phyloP scores from a whole-genome alignment of 2,113 vertebrate species.

The Oxygymnocypris stewartii region DNA sequence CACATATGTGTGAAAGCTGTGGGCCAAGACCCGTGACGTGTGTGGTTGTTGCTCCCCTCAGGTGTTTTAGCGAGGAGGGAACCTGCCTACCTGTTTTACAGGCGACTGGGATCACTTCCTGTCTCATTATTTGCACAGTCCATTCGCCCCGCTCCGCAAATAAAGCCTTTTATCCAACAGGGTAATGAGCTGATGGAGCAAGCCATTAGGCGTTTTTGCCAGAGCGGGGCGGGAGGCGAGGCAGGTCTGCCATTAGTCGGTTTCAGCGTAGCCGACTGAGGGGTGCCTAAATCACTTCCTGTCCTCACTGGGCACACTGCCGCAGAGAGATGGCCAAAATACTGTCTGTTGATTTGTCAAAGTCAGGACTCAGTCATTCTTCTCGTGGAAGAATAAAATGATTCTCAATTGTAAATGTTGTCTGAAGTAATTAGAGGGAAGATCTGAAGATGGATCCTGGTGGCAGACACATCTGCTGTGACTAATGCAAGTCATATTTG shows the following conservation, averaged over 20 bases:
- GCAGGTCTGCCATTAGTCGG: constrained; percentile 62
- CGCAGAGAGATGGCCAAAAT: constrained; percentile 45
- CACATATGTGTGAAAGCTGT: constrained; percentile 42
- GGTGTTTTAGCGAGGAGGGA: constrained; percentile 33
- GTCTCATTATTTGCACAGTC: constrained; percentile 65
- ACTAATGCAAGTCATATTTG: constrained; percentile 48
- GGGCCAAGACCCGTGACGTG: background rate
- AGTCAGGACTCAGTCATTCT: constrained; percentile 21
- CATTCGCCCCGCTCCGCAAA: constrained; percentile 51
- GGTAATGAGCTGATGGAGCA: constrained; percentile 70
- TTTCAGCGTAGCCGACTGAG: constrained; percentile 56
- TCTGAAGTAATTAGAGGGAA: constrained; percentile 30
- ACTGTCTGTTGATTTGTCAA: constrained; percentile 47
- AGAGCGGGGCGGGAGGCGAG: constrained; percentile 52
- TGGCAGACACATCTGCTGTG: constrained; percentile 8
- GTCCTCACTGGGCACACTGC: constrained; percentile 30
- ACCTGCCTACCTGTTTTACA: constrained; percentile 48
- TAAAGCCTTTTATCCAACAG: constrained; percentile 67
- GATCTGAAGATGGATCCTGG: constrained; percentile 29
- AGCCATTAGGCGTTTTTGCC: constrained; percentile 63
- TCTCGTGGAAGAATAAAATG: background rate
- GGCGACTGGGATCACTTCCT: constrained; percentile 51
- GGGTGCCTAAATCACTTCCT: constrained; percentile 50
- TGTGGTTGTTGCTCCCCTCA: constrained; percentile 23
- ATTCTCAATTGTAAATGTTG: constrained; percentile 17